These are phyloP conservation scores for Mesorhabditis spiculigera DNA, from an alignment of 2,888 invertebrate species.

Conservation along the genomic window DNA sequence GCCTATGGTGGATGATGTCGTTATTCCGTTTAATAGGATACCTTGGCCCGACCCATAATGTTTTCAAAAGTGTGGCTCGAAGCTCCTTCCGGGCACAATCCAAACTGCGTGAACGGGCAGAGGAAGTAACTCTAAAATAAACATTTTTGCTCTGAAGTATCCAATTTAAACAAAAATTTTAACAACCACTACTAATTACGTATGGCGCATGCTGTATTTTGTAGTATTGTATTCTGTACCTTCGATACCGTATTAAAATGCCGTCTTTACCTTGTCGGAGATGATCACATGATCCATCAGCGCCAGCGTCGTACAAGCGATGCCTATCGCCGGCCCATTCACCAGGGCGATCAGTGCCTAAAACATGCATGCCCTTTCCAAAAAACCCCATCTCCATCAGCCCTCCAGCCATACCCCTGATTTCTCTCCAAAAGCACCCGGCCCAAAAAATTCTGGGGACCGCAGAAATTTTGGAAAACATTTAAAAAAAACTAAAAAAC, in stretches of 20 bases:
- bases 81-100: slow-evolving; percentile 43
- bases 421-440: no score
- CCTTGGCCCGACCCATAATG: slow-evolving; percentile 72
- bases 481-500: no score
- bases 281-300: slow-evolving; percentile 85
- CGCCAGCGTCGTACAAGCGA: slow-evolving; percentile 78
- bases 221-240: no score
- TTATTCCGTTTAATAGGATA: slow-evolving; percentile 31
- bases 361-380: neutral
- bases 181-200: no score
- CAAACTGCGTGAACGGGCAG: slow-evolving; percentile 43
- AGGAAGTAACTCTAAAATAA: slow-evolving; percentile 38
- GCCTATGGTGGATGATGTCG: slow-evolving; percentile 59
- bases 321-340: slow-evolving; percentile 94
- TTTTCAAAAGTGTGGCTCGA: slow-evolving; percentile 31
- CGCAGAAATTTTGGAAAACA: no score
- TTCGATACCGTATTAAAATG: no score
- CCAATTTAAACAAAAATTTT: no score
- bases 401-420: no score
- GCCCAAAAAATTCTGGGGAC: no score
- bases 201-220: no score
- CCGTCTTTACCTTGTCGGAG: slow-evolving; percentile 69
- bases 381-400: no score
- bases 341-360: slow-evolving; percentile 79
- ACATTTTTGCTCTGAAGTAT: no score